Percentiles rank a stretch among this genome's conserved stretches.
phyloP scores from a whole-genome alignment of 2,113 vertebrate genomes.

The Myotis davidii region DNA sequence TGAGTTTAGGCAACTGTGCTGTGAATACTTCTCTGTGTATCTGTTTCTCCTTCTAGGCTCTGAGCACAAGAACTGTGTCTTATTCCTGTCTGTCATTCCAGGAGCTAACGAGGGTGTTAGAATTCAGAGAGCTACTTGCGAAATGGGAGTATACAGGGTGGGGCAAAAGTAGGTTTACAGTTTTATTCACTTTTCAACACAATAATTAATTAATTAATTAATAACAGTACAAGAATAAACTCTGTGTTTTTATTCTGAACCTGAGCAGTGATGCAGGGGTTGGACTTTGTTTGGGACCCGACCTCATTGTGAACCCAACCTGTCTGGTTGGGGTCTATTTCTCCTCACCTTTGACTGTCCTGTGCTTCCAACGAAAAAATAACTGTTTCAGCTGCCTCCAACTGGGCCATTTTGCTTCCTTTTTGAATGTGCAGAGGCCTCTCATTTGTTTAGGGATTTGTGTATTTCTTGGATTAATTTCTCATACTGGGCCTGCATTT shows the following conservation, averaged over 20 bases:
- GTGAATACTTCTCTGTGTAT: not conserved
- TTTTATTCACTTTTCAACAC: not conserved
- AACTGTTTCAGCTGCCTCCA: not conserved
- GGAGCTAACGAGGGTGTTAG: not conserved
- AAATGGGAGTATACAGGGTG: not conserved
- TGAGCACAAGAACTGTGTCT: not conserved
- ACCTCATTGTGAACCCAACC: not conserved
- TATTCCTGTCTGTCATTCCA: not conserved
- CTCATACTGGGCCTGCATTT: not conserved
- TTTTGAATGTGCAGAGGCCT: conserved; percentile 11
- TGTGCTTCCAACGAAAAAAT: not conserved
- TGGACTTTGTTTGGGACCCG: not conserved
- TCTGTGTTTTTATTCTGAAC: not conserved
- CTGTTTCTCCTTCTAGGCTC: not conserved
- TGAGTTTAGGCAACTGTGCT: not conserved
- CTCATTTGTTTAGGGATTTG: conserved; percentile 34
- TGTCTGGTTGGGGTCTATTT: not conserved
- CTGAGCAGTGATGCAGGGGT: not conserved
- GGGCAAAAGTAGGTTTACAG: not conserved
- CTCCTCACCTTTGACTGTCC: not conserved
- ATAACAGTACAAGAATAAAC: not conserved
- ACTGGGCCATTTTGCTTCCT: not conserved
- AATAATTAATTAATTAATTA: not conserved
- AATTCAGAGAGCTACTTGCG: not conserved
- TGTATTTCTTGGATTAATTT: conserved; percentile 54